phyloP scores from a whole-genome alignment of 2,113 vertebrate genomes.

The Melierax canorus region DNA sequence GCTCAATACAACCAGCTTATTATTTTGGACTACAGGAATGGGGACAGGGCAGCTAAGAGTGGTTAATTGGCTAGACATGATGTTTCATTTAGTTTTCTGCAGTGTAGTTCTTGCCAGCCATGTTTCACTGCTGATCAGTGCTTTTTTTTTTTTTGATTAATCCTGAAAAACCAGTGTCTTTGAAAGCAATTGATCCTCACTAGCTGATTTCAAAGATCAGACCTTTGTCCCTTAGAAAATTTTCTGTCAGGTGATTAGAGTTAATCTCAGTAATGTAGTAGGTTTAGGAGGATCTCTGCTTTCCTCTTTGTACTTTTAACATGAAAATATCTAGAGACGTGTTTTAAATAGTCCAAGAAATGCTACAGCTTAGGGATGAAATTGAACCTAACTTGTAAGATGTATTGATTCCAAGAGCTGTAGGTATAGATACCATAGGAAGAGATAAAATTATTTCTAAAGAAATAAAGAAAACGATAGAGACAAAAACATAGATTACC shows the following conservation, averaged over 20 bases:
- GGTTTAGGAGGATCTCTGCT: not conserved
- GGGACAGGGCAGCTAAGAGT: not conserved
- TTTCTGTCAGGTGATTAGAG: not conserved
- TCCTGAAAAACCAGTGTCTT: not conserved
- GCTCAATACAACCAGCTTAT: not conserved
- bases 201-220: not conserved
- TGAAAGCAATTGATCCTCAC: not conserved
- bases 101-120: not conserved
- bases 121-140: not conserved
- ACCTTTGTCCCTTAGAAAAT: not conserved
- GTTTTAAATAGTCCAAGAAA: not conserved
- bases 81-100: not conserved
- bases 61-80: not conserved
- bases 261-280: not conserved
- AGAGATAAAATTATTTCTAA: not conserved
- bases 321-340: not conserved
- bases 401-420: not conserved
- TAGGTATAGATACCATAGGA: not conserved
- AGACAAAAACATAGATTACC: not conserved
- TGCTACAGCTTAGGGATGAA: not conserved
- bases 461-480: not conserved
- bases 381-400: not conserved
- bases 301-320: not conserved
- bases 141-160: not conserved
- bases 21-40: not conserved